Evolutionary conservation across 1,140 invertebrate genomes (phyloP).

Genomic region (Panagrolaimus sp.): DNA sequence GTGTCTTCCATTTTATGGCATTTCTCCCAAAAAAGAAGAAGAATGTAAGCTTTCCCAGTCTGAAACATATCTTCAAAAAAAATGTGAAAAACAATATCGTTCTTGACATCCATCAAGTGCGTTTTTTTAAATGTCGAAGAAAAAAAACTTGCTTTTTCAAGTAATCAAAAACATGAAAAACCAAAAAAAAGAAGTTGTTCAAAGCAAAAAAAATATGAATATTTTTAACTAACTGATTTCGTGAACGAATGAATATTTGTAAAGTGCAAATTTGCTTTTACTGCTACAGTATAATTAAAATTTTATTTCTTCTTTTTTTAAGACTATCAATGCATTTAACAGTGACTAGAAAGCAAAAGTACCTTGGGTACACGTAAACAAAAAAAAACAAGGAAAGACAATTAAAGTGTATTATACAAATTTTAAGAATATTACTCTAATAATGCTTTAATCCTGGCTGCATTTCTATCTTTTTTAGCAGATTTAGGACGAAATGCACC

Average conservation of each 20-base stretch:
- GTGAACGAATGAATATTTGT: no score
- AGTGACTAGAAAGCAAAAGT: not conserved
- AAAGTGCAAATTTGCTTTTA: no score
- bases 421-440: slow-evolving; percentile 36
- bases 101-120: no score
- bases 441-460: slow-evolving; percentile 42
- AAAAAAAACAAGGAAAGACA: no score
- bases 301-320: no score
- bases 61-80: not conserved
- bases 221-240: no score
- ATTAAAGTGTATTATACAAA: no score
- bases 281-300: no score
- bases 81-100: not conserved
- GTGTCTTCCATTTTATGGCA: not conserved
- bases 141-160: not conserved
- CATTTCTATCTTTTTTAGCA: slow-evolving; percentile 50
- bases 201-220: no score
- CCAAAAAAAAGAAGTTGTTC: no score
- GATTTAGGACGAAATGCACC: slow-evolving; percentile 39
- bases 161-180: not conserved
- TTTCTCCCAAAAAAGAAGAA: not conserved
- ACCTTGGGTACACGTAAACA: no score
- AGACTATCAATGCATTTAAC: no score
- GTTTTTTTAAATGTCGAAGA: not conserved
- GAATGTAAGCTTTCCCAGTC: not conserved